These are phyloP conservation scores for Drosophila kikkawai DNA, from an alignment of 1,140 invertebrate genomes.

Conservation along the genomic window DNA sequence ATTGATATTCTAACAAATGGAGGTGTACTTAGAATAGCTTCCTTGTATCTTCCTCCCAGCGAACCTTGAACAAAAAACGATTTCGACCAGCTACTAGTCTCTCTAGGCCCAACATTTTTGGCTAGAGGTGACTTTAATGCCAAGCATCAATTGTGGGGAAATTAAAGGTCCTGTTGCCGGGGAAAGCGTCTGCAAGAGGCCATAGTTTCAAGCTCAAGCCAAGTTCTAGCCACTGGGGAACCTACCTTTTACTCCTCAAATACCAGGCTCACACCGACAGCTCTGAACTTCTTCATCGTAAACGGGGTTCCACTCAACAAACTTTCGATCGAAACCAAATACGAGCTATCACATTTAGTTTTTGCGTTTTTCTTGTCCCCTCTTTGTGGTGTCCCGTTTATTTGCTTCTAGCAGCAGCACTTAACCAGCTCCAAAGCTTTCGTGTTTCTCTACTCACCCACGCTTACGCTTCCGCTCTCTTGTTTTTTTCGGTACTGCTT, in stretches of 20 bases:
- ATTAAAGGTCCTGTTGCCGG: slow-evolving; percentile 10
- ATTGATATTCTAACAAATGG: slow-evolving; percentile 6
- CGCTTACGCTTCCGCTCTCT: too few relatives aligned
- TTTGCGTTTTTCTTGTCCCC: too few relatives aligned
- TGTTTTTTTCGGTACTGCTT: too few relatives aligned
- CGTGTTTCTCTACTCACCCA: too few relatives aligned
- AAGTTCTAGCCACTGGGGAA: slow-evolving; percentile 17
- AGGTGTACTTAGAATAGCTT: slow-evolving; percentile 11
- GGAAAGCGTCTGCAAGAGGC: slow-evolving; percentile 22
- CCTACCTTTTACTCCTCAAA: slow-evolving; percentile 20
- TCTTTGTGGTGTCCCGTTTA: too few relatives aligned
- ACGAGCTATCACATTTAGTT: slow-evolving; percentile 18
- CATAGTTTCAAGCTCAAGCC: slow-evolving; percentile 7
- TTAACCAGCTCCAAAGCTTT: too few relatives aligned
- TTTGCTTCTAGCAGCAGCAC: too few relatives aligned
- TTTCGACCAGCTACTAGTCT: slow-evolving; percentile 7
- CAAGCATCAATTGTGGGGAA: slow-evolving; percentile 23
- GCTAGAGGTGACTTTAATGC: slow-evolving; percentile 27
- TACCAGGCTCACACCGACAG: slow-evolving; percentile 7
- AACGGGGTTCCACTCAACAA: slow-evolving; percentile 9
- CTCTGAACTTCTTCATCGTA: slow-evolving; percentile 6
- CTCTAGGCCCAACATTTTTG: neutral
- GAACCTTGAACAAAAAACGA: slow-evolving; percentile 12
- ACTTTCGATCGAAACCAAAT: slow-evolving; percentile 9
- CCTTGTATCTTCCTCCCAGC: slow-evolving; percentile 14